Evolutionary conservation across 2,888 invertebrate genomes (phyloP).

Genomic region (Eustalomyia histrio): DNA sequence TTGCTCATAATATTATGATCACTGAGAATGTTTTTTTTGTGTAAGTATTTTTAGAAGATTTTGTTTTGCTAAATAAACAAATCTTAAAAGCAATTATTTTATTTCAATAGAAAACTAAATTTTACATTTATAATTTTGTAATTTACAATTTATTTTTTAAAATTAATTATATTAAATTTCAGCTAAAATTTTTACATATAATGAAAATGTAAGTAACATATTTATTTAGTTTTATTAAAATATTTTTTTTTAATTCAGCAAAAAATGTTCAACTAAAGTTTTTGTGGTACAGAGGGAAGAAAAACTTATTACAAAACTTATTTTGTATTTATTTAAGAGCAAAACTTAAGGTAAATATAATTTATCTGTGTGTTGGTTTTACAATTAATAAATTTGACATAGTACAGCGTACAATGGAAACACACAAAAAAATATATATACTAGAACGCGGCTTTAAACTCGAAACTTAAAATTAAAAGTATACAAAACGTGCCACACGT

Average conservation of each 20-base stretch:
- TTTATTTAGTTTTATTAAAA: not conserved
- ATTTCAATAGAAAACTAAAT: too few species aligned
- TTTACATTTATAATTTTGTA: too few species aligned
- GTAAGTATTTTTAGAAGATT: too few species aligned
- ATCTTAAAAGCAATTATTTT: too few species aligned
- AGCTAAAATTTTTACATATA: not conserved
- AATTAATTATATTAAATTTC: too few species aligned
- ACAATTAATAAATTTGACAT: slow-evolving; percentile 63
- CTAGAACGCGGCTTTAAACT: slow-evolving; percentile 5
- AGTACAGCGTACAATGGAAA: slow-evolving; percentile 17
- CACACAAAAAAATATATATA: not conserved
- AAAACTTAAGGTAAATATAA: slow-evolving; percentile 62
- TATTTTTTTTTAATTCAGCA: not conserved
- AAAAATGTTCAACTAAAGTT: not conserved
- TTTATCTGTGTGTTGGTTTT: slow-evolving; percentile 61
- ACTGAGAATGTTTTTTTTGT: too few species aligned
- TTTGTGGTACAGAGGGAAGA: not conserved
- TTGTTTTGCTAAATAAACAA: too few species aligned
- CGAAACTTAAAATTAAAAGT: slow-evolving; percentile 58
- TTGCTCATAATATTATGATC: too few species aligned
- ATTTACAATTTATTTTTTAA: too few species aligned
- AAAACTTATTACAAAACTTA: not conserved
- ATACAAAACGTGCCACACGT: slow-evolving; percentile 54
- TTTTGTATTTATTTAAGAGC: slow-evolving; percentile 46
- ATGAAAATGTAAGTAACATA: not conserved